phyloP scores from a whole-genome alignment of 1,140 invertebrate species.

The Bombus soroeensis region DNA sequence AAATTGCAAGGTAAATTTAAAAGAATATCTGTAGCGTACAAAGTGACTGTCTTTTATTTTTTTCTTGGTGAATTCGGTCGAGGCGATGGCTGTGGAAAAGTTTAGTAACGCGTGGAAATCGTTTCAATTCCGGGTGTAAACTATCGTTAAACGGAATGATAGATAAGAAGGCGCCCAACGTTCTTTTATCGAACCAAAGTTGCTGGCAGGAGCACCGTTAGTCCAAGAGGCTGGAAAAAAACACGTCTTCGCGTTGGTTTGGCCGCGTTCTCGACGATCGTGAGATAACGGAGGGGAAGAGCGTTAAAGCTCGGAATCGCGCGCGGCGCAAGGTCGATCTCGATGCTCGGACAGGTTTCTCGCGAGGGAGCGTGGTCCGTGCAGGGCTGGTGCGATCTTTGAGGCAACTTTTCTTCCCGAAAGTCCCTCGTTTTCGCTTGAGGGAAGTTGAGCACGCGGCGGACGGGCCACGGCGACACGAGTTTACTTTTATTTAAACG shows the following conservation, averaged over 20 bases:
- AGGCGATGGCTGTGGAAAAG: too few species aligned
- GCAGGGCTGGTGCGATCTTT: conserved; percentile 4
- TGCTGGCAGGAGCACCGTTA: conserved; percentile 29
- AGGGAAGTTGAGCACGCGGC: conserved; percentile 51
- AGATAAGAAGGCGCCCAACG: too few species aligned
- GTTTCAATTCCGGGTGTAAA: too few species aligned
- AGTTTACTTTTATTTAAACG: conserved; percentile 83
- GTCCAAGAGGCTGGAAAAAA: conserved; percentile 20
- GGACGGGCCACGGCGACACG: conserved; percentile 71
- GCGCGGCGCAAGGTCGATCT: conserved; percentile 53
- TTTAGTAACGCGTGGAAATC: too few species aligned
- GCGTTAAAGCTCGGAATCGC: conserved; percentile 63
- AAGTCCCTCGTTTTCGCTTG: conserved; percentile 25
- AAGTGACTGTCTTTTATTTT: too few species aligned
- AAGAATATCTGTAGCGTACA: too few species aligned
- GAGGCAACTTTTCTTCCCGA: conserved; percentile 48
- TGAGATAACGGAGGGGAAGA: conserved; percentile 58
- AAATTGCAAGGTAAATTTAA: too few species aligned
- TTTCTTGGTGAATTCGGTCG: too few species aligned
- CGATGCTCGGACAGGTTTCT: conserved; percentile 48
- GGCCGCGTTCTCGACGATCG: conserved; percentile 56
- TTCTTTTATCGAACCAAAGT: background rate
- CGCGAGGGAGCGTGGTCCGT: conserved; percentile 31
- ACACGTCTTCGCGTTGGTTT: background rate
- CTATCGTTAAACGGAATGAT: background rate